Evolutionary conservation across 2,113 vertebrate species (phyloP).

Genomic region (Meriones unguiculatus): DNA sequence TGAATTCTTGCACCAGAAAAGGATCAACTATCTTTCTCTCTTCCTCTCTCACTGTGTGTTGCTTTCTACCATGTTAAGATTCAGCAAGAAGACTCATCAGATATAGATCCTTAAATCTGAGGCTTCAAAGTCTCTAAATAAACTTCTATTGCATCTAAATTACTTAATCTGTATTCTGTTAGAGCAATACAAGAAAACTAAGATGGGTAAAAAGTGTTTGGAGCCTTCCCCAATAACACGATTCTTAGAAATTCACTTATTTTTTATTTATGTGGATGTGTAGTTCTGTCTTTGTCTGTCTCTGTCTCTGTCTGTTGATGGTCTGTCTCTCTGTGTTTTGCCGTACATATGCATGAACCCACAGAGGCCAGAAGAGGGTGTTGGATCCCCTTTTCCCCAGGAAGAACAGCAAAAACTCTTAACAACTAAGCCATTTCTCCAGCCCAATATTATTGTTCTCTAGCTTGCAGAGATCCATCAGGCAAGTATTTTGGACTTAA

Average conservation of each 20-base stretch:
- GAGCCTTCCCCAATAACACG: neutral
- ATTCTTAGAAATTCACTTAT: neutral
- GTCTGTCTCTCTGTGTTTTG: neutral
- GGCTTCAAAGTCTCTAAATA: neutral
- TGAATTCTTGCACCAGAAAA: neutral
- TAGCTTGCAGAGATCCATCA: neutral
- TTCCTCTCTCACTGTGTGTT: neutral
- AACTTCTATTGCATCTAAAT: neutral
- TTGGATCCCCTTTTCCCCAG: neutral
- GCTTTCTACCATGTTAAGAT: neutral
- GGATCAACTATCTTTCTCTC: neutral
- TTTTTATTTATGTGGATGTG: neutral
- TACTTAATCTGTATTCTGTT: neutral
- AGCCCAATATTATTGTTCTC: neutral
- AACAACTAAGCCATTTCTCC: neutral
- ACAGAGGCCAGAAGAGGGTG: neutral
- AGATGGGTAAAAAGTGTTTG: neutral
- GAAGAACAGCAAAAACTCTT: neutral
- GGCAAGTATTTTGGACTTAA: neutral
- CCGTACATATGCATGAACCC: neutral
- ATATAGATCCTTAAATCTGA: neutral
- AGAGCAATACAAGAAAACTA: neutral
- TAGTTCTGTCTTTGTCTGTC: neutral
- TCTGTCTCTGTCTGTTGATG: neutral
- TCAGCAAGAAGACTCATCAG: neutral